A percentile compares a stretch with the other conserved stretches of the same genome.
Conservation (phyloP, 2,113 vertebrate genomes). For the Platysternon megacephalum region DNA sequence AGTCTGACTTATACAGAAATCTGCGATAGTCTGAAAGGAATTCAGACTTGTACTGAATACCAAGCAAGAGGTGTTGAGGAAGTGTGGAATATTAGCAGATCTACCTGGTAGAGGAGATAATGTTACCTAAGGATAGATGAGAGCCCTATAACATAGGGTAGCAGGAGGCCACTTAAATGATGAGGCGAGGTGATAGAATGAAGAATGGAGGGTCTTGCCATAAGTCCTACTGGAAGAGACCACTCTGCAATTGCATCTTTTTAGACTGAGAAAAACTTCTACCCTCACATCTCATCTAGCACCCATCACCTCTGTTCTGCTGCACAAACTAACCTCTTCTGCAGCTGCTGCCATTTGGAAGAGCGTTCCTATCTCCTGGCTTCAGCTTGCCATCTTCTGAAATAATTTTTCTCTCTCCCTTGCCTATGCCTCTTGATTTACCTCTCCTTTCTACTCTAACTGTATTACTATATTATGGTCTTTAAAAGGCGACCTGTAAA, state of each 20-base stretch:
- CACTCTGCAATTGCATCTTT: not conserved
- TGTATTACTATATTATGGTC: not conserved
- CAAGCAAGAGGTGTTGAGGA: not conserved
- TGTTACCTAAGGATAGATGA: not conserved
- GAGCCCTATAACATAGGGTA: not conserved
- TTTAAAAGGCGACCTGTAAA: not conserved
- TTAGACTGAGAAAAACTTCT: not conserved
- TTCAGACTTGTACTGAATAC: not conserved
- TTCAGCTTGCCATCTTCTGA: not conserved
- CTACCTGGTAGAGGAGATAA: not conserved
- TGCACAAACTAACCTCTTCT: not conserved
- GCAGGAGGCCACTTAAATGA: not conserved
- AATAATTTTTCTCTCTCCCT: not conserved
- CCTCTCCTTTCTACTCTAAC: not conserved
- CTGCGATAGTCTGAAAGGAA: not conserved
- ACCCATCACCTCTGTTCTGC: rapidly evolving
- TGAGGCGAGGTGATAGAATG: not conserved
- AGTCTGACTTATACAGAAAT: not conserved
- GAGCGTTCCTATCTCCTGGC: not conserved
- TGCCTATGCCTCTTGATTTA: not conserved
- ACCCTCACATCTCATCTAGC: not conserved
- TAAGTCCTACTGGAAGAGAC: not conserved
- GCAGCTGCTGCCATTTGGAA: not conserved
- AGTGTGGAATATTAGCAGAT: rapidly evolving
- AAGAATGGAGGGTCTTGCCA: not conserved